Evolutionary conservation across 1,140 invertebrate species (phyloP).

Genomic region (Zaprionus davidi): DNA sequence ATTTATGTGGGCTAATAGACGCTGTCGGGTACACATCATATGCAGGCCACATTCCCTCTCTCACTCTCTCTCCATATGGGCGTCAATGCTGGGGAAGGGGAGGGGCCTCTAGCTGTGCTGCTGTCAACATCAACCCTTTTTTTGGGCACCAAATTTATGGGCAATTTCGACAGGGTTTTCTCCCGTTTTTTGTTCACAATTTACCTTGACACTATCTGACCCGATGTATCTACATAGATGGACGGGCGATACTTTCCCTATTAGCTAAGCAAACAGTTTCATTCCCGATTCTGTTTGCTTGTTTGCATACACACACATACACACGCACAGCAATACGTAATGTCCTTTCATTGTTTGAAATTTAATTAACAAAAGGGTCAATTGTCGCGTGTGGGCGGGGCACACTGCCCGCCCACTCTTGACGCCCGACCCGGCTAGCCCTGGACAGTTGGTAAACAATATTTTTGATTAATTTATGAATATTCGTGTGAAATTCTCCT

Average conservation of each 20-base stretch:
- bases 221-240: slow-evolving; percentile 48
- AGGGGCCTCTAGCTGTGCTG: slow-evolving; percentile 42
- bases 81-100: background rate
- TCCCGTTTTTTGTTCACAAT: slow-evolving; percentile 38
- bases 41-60: slow-evolving; percentile 48
- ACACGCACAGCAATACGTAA: slow-evolving; percentile 42
- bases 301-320: slow-evolving; percentile 57
- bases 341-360: slow-evolving; percentile 61
- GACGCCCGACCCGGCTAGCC: slow-evolving; percentile 8
- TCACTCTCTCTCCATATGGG: slow-evolving; percentile 30
- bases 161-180: slow-evolving; percentile 27
- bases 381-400: slow-evolving; percentile 72
- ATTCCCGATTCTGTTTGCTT: slow-evolving; percentile 46
- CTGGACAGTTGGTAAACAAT: slow-evolving; percentile 62
- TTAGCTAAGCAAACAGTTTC: slow-evolving; percentile 69
- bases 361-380: slow-evolving; percentile 83
- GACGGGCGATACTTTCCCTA: slow-evolving; percentile 49
- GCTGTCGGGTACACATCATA: slow-evolving; percentile 67
- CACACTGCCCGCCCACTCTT: slow-evolving; percentile 13
- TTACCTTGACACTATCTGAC: slow-evolving; percentile 57
- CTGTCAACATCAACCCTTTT: slow-evolving; percentile 73
- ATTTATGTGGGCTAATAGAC: slow-evolving; percentile 74
- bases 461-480: slow-evolving; percentile 81
- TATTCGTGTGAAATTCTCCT: slow-evolving; percentile 69
- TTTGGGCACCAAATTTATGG: slow-evolving; percentile 63